These are phyloP conservation scores for Dolichopus griseipennis DNA, from an alignment of 2,888 invertebrate genomes.

Conservation along the genomic window DNA sequence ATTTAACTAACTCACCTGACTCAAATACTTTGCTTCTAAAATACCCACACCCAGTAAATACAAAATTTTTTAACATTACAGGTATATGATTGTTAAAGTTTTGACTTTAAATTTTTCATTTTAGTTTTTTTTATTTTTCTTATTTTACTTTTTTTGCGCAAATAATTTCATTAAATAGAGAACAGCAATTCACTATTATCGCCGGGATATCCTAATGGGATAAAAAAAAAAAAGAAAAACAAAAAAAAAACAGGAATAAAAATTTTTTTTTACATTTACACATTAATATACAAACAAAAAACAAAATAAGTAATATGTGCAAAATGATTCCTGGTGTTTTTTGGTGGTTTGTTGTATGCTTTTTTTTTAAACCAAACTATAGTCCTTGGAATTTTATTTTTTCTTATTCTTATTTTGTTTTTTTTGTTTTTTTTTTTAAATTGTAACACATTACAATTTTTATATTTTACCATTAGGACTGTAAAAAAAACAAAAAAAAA, in stretches of 20 bases:
- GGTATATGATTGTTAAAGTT: neutral
- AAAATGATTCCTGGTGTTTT: neutral
- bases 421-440: too few relatives aligned
- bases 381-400: too few relatives aligned
- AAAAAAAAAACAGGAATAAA: too few relatives aligned
- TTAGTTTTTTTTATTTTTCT: neutral
- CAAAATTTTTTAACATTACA: too few relatives aligned
- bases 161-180: slow-evolving; percentile 6
- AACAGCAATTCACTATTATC: slow-evolving; percentile 1
- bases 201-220: neutral
- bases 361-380: too few relatives aligned
- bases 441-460: neutral
- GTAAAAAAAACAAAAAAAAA: too few relatives aligned
- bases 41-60: too few relatives aligned
- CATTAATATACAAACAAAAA: neutral
- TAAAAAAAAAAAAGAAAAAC: neutral
- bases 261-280: too few relatives aligned
- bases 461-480: neutral
- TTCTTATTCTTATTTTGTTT: too few relatives aligned
- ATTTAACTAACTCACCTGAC: too few relatives aligned
- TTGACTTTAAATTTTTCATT: neutral
- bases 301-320: neutral
- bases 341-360: too few relatives aligned
- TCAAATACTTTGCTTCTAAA: too few relatives aligned
- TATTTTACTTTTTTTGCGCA: neutral